phyloP scores from a whole-genome alignment of 2,113 vertebrate species.

The Gavialis gangeticus region DNA sequence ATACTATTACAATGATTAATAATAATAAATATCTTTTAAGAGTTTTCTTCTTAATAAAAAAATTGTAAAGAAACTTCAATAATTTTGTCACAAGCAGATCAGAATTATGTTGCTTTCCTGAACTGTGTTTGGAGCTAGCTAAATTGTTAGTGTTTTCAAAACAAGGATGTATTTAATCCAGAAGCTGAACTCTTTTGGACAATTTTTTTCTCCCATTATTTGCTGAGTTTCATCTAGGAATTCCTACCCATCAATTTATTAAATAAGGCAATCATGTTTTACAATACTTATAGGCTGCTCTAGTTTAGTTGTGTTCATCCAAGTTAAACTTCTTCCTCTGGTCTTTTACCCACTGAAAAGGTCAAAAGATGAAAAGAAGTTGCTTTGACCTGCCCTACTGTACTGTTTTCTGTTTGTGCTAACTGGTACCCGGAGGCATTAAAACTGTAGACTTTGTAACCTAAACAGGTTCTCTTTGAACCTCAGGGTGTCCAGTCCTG shows the following conservation, averaged over 20 bases:
- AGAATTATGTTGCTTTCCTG: constrained; percentile 1
- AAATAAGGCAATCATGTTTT: constrained; percentile 41
- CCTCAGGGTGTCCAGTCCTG: constrained; percentile 61
- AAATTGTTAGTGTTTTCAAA: fast-evolving
- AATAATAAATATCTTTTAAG: neutral
- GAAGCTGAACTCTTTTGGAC: neutral
- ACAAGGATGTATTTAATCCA: neutral
- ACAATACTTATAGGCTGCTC: constrained; percentile 15
- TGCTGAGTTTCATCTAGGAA: neutral
- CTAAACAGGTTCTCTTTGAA: constrained; percentile 73
- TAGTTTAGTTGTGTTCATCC: neutral
- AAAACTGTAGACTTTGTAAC: constrained; percentile 75
- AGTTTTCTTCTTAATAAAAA: neutral
- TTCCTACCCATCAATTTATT: neutral
- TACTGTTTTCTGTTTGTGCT: constrained; percentile 61
- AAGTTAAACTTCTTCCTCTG: constrained; percentile 3
- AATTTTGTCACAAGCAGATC: neutral
- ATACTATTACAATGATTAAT: too few species aligned
- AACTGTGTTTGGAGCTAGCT: neutral
- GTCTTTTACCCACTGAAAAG: constrained; percentile 21
- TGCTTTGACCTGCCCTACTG: constrained; percentile 49
- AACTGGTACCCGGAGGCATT: constrained; percentile 73
- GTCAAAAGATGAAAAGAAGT: constrained; percentile 44
- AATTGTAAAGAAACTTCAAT: constrained; percentile 27
- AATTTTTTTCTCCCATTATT: neutral